Evolutionary conservation across 2,113 vertebrate species (phyloP).

Genomic region (Peromyscus californicus): DNA sequence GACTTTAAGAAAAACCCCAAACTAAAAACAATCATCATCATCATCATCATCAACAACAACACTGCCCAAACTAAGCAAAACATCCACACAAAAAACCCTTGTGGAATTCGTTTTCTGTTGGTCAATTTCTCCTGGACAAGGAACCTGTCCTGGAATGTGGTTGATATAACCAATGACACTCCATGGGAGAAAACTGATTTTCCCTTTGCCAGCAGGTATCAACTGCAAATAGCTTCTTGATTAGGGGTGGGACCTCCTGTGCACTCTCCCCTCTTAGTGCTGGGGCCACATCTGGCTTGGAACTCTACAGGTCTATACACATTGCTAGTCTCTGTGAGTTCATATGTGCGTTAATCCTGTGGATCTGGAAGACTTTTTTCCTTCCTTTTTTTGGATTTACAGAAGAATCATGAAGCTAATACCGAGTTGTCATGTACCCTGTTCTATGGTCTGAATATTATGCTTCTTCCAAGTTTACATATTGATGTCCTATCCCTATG

Average conservation of each 20-base stretch:
- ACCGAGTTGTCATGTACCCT: not conserved
- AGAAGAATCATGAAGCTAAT: constrained; percentile 21
- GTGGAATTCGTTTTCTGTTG: not conserved
- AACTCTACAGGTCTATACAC: not conserved
- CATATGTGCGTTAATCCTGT: not conserved
- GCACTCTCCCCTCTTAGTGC: not conserved
- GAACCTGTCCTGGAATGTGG: not conserved
- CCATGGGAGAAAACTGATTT: not conserved
- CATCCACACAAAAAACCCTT: not conserved
- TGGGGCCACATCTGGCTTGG: not conserved
- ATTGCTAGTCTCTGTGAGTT: not conserved
- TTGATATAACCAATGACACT: not conserved
- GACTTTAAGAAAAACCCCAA: too few species aligned
- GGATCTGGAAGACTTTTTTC: not conserved
- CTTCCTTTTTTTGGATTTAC: not conserved
- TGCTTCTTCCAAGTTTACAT: not conserved
- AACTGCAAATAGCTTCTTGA: not conserved
- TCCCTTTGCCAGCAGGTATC: not conserved
- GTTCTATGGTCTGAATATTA: not conserved
- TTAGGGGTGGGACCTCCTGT: not conserved
- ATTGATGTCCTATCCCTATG: not conserved
- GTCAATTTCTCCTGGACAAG: not conserved
- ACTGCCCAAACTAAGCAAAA: not conserved
- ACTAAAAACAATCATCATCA: too few species aligned
- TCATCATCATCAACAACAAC: too few species aligned